A percentile compares a stretch with the other conserved stretches of the same genome.
Conservation (phyloP, 2,113 vertebrate genomes). For the Brienomyrus brachyistius region DNA sequence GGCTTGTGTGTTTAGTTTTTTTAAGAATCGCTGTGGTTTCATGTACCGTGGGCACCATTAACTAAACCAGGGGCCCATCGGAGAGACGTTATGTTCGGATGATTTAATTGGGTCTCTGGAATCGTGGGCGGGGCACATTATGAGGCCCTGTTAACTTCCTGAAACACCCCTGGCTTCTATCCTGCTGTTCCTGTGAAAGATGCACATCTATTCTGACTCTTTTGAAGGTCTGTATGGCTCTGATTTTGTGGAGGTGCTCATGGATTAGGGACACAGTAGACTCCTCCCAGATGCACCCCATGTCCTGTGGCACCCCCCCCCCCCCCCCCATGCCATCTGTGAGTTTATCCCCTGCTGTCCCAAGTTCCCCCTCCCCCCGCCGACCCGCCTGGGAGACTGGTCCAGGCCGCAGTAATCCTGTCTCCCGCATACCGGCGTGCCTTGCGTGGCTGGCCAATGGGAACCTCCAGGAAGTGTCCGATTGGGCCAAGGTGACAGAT, state of each 20-base stretch:
- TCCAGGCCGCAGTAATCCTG: not conserved
- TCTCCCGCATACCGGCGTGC: not conserved
- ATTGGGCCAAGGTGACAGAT: not conserved
- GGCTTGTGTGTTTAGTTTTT: not conserved
- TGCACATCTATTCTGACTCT: not conserved
- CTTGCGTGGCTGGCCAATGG: not conserved
- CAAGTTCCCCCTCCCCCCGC: not conserved
- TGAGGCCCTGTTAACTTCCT: not conserved
- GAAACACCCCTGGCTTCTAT: not conserved
- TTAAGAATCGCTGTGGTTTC: not conserved
- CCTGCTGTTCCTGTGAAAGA: not conserved
- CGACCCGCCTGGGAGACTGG: not conserved
- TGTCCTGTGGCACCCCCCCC: not conserved
- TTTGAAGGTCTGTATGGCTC: not conserved
- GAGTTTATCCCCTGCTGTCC: not conserved
- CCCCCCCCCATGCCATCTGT: not conserved
- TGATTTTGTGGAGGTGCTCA: not conserved
- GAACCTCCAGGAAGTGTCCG: not conserved
- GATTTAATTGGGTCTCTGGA: not conserved
- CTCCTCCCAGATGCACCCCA: not conserved
- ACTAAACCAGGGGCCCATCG: not conserved
- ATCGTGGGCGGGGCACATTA: not conserved
- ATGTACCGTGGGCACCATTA: not conserved
- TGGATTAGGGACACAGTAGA: not conserved
- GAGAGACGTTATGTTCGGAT: not conserved